Evolutionary conservation across 2,888 invertebrate species (phyloP), one percentile per base, ranked within the genome.

Genomic region (Zaprionus lineosus): DNA sequence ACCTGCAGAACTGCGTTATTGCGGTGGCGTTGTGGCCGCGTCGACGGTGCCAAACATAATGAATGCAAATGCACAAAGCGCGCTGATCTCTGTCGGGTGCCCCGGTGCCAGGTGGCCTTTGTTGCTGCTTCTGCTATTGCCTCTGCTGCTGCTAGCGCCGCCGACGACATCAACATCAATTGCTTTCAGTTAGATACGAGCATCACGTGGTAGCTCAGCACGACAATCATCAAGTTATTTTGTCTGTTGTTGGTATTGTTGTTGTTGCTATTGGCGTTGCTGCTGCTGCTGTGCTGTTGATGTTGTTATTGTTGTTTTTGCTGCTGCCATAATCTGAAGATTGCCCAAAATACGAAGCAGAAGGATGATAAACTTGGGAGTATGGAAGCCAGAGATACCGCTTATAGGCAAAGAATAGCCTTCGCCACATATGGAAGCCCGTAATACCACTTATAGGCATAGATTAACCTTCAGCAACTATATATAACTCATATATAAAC

Each of bases 31-130:
- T 81, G 84, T 77, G 70, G 39, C 18, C 81, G 67, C 81, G 68
- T 55, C 81, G 77, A 86, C 86, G 77, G 68, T 81, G 82, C 75
- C 83, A 65, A 84, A 79, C 79, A 75, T 78, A 84, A 82, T 82
- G 86, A 86, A 76, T 86, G 81, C 86, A 78, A 79, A 79, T 79
- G 78, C 79, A 79, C 61, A 78, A 66, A 65, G 40, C 33, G 31
- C 48, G 43, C 47, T 67, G 83, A 78, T 84, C 85, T 84, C 60
- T 61, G 60, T 60, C 62, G 74, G 77, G 50, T 57, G 75, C 78
- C 74, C n/a, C 58, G 28, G 33, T 55, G 31, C 66, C 48, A 51
- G 47, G 60, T 59, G 67, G 60, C 67, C 69, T 61, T 70, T 52
- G 41, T 50, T 15, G 19, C 9, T 4, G 37, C 29, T 3, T 7